These are phyloP conservation scores for Camelus dromedarius DNA, from an alignment of 2,113 vertebrate genomes.

Conservation along the genomic window DNA sequence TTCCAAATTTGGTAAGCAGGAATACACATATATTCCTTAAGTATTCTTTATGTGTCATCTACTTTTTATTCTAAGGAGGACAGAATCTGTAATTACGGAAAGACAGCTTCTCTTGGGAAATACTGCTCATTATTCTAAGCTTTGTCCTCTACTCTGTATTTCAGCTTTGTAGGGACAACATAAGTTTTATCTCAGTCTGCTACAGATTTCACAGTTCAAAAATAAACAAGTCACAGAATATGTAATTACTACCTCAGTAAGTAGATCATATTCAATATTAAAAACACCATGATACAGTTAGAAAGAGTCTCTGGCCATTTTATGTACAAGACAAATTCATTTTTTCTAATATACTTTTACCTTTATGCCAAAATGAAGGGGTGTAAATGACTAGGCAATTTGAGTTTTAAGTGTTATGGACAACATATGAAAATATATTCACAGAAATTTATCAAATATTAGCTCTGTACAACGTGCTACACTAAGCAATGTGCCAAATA, in stretches of 20 bases:
- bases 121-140: neutral
- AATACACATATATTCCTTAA: neutral
- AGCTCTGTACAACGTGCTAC: neutral
- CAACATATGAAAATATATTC: neutral
- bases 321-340: slow-evolving; percentile 5
- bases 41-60: neutral
- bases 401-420: neutral
- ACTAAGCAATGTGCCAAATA: neutral
- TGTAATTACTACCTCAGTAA: neutral
- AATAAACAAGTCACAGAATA: neutral
- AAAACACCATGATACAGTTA: slow-evolving; percentile 23
- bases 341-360: slow-evolving; percentile 2
- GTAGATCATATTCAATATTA: neutral
- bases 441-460: neutral
- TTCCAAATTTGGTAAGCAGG: neutral
- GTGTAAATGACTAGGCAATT: neutral
- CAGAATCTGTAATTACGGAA: neutral
- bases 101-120: neutral
- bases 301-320: slow-evolving; percentile 12
- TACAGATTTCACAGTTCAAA: neutral
- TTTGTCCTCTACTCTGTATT: neutral
- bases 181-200: slow-evolving; percentile 6
- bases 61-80: neutral
- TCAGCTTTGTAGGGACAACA: slow-evolving; percentile 29
- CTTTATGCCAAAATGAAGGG: neutral